Percentiles rank a stretch among this genome's conserved stretches.
phyloP scores from a whole-genome alignment of 2,113 vertebrate genomes.

The Osmerus mordax region DNA sequence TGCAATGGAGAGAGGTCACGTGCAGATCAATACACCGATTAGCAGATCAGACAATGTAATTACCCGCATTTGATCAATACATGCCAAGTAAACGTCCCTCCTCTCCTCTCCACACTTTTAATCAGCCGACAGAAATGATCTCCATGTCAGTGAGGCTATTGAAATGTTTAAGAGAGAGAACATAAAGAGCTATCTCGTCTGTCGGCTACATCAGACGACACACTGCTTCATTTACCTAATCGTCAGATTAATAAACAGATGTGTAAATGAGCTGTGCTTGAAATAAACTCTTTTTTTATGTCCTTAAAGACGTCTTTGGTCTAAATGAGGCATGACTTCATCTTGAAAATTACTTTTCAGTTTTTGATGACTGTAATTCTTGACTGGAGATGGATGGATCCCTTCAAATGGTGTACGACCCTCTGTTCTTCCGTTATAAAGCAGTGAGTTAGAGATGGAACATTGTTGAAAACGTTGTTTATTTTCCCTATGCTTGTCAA shows the following conservation, averaged over 20 bases:
- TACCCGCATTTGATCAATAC: conserved; percentile 15
- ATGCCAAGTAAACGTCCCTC: not conserved
- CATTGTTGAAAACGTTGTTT: conserved; percentile 43
- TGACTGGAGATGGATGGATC: not conserved
- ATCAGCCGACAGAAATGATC: not conserved
- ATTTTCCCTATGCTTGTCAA: conserved; percentile 26
- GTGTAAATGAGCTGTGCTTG: no score
- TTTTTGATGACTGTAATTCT: not conserved
- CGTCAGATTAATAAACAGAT: no score
- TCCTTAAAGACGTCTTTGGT: not conserved
- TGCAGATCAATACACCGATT: conserved; percentile 41
- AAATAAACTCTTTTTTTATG: no score
- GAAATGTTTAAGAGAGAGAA: not conserved
- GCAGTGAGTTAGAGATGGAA: not conserved
- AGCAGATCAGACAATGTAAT: conserved; percentile 36
- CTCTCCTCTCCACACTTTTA: not conserved
- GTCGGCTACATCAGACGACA: no score
- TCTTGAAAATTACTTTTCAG: not conserved
- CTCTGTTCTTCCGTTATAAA: no score
- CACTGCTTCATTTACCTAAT: no score
- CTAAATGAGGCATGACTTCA: not conserved
- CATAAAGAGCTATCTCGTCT: not conserved
- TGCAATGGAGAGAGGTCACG: conserved; percentile 6
- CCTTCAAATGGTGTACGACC: no score
- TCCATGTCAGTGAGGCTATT: not conserved